A percentile compares a stretch with the other conserved stretches of the same genome.
Conservation (phyloP, 1,140 invertebrate genomes). For the Neuroterus valhalla region DNA sequence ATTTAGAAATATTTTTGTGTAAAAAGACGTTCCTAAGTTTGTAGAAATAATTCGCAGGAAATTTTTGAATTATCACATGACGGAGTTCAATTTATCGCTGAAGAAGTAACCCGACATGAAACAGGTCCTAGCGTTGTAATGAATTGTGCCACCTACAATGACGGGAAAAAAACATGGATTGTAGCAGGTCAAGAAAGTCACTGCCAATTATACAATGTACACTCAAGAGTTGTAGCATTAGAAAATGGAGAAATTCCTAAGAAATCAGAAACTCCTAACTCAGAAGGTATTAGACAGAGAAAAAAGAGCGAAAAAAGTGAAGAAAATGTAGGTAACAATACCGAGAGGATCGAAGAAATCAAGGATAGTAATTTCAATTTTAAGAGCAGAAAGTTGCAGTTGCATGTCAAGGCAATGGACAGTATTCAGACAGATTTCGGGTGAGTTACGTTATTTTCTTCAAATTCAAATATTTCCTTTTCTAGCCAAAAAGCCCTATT, state of each 20-base stretch:
- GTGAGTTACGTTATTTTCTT: constrained; percentile 65
- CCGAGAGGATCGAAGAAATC: constrained; percentile 69
- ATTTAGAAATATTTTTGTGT: neutral
- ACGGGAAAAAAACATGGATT: constrained; percentile 84
- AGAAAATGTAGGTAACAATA: constrained; percentile 69
- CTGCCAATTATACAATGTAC: constrained; percentile 91
- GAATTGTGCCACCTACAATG: constrained; percentile 86
- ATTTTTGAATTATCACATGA: constrained; percentile 92
- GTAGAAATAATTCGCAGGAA: constrained; percentile 80
- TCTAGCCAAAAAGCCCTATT: too few species aligned
- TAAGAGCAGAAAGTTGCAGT: constrained; percentile 80
- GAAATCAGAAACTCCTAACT: constrained; percentile 54
- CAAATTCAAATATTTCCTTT: neutral
- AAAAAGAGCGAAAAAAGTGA: constrained; percentile 66
- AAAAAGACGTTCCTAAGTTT: constrained; percentile 1
- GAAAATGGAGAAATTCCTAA: constrained; percentile 73
- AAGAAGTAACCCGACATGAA: constrained; percentile 91
- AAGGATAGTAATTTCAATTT: constrained; percentile 71
- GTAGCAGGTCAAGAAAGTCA: constrained; percentile 93
- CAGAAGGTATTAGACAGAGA: constrained; percentile 67
- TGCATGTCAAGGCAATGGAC: constrained; percentile 83
- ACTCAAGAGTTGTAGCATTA: constrained; percentile 78
- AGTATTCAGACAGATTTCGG: constrained; percentile 89
- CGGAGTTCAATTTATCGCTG: constrained; percentile 86
- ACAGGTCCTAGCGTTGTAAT: constrained; percentile 93